These are phyloP conservation scores for Gasteruption jaculator DNA, from an alignment of 2,888 invertebrate species.

Conservation along the genomic window DNA sequence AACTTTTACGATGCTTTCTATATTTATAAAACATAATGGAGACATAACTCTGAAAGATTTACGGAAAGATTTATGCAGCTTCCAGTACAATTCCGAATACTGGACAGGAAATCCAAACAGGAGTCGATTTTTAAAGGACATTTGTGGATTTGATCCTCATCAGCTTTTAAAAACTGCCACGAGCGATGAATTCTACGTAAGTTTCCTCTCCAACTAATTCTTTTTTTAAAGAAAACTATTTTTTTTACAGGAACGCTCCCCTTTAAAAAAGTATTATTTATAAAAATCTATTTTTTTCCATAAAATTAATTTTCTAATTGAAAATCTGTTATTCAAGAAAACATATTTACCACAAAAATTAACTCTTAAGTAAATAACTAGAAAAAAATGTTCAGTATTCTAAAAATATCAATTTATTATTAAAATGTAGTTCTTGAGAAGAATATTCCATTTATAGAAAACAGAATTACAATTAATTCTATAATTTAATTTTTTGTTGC, in stretches of 20 bases:
- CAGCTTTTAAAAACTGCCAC: conserved; percentile 37
- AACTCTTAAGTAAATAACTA: too few relatives aligned
- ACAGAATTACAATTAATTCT: too few relatives aligned
- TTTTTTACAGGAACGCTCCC: background rate
- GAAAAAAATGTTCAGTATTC: too few relatives aligned
- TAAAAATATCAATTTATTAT: too few relatives aligned
- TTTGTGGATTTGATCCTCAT: conserved; percentile 39
- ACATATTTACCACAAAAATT: too few relatives aligned
- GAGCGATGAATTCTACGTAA: conserved; percentile 35
- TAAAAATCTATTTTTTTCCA: conserved; percentile 3
- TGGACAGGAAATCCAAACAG: conserved; percentile 31
- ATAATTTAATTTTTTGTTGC: too few relatives aligned
- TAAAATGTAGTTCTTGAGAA: too few relatives aligned
- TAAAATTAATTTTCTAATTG: conserved; percentile 4
- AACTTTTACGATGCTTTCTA: conserved; percentile 25
- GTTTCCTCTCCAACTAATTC: too few relatives aligned
- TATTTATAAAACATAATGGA: conserved; percentile 20
- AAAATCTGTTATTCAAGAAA: too few relatives aligned
- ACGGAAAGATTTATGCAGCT: conserved; percentile 29
- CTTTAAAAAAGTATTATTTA: background rate
- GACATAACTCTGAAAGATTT: conserved; percentile 23
- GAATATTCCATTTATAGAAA: too few relatives aligned
- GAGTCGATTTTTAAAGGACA: conserved; percentile 30
- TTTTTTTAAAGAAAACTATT: background rate
- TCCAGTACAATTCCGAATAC: conserved; percentile 27